Conservation (phyloP, 2,113 vertebrate species). For the Picathartes gymnocephalus region DNA sequence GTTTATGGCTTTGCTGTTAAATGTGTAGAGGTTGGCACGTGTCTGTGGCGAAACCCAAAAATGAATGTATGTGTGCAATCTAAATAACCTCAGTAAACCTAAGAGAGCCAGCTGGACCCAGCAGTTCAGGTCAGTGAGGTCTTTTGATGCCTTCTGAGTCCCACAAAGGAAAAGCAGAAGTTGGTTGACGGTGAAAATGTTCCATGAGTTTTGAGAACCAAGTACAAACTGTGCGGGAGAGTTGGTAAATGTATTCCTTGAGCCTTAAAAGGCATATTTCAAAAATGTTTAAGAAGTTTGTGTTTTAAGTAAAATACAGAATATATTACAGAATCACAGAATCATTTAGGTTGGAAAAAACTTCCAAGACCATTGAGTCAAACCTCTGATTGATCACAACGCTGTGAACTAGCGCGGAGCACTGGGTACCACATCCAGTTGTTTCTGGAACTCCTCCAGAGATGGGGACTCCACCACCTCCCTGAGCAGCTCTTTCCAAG, state of each 20-base stretch:
- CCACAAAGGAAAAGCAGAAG: background rate
- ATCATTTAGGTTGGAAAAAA: background rate
- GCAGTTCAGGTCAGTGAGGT: accelerated
- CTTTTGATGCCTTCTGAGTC: background rate
- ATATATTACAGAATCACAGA: background rate
- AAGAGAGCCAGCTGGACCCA: background rate
- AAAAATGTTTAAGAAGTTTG: background rate
- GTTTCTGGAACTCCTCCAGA: background rate
- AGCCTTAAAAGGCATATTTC: background rate
- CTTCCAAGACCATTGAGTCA: accelerated
- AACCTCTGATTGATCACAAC: background rate
- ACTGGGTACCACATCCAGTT: background rate
- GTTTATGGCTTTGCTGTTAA: background rate
- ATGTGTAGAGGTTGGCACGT: background rate
- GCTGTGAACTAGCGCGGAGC: background rate
- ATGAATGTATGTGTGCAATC: background rate
- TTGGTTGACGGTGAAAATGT: background rate
- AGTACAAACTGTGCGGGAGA: background rate
- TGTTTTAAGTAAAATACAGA: background rate
- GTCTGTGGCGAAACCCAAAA: no score
- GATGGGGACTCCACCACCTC: background rate
- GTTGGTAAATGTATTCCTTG: background rate
- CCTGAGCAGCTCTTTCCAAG: background rate
- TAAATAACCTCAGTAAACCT: background rate
- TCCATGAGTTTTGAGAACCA: background rate